Base-by-base conservation (phyloP, 2,797 vertebrate genomes). In the Muscicapa comitata region DNA sequence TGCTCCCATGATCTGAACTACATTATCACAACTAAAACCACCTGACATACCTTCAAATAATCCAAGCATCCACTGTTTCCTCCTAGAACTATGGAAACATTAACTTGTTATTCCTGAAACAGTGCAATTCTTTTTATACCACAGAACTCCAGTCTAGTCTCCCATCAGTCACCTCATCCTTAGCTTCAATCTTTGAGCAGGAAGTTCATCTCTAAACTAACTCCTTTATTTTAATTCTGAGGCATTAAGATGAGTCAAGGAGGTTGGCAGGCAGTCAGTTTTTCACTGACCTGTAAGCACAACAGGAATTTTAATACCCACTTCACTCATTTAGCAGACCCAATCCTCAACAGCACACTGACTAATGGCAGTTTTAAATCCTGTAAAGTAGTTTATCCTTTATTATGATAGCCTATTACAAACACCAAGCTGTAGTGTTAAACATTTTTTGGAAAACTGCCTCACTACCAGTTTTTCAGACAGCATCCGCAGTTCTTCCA, bases 291-390 rank as follows among this genome's bases (percentile, higher is more conserved):
- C 85, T 33, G 11, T 86, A 81, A 94, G 35, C 66, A 95, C 76
- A 86, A 94, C 26, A 48, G 67, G 71, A 95, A 95, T 88, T 93
- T 96, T 93, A 93, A 96, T 90, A 67, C 48, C n/a, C 71, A 45
- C 37, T 92, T 87, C 57, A 81, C 68, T 94, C 71, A 54, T 94
- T 93, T 78, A 91, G 48, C 87, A 66, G 84, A 80, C 71, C 88
- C 59, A 77, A 71, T 70, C 88, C 73, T 93, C 75, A 91, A 76
- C 80, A 83, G 73, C 58, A 68, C n/a, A n/a, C 38, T 92, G 72
- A 20, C 79, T 88, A 91, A 93, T 81, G 74, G 53, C 87, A 84
- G 55, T 37, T 94, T 93, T 82, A 92, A 92, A 95, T 87, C 84
- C 76, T 50, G 47, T 81, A 51, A 86, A 90, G 67, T 42, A 92